phyloP scores from a whole-genome alignment of 2,113 vertebrate genomes.

The Aviceda subcristata region DNA sequence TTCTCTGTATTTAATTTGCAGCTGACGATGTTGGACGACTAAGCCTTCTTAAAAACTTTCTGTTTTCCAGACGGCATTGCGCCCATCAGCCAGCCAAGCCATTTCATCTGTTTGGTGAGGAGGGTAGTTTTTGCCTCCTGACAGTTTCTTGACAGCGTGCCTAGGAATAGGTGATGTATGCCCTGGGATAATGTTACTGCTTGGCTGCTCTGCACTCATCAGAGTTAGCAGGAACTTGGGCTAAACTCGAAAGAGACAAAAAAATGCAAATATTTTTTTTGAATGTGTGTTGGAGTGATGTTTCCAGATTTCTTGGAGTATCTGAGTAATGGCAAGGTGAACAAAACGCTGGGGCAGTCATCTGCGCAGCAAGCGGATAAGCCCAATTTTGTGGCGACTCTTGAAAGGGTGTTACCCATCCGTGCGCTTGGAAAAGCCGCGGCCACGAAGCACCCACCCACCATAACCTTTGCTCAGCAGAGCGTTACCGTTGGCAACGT shows the following conservation, averaged over 20 bases:
- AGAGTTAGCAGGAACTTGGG: neutral
- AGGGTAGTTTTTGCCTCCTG: neutral
- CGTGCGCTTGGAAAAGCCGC: neutral
- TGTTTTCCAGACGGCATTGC: neutral
- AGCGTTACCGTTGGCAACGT: neutral
- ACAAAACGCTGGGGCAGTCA: neutral
- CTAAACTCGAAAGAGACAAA: neutral
- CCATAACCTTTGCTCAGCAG: conserved; percentile 24
- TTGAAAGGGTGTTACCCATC: neutral
- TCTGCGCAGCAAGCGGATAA: neutral
- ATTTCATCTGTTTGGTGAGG: neutral
- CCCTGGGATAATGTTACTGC: neutral
- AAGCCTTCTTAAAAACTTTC: neutral
- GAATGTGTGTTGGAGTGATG: neutral
- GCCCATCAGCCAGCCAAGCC: neutral
- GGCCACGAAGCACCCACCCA: neutral
- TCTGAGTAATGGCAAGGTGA: neutral
- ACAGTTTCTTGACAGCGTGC: neutral
- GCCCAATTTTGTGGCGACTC: neutral
- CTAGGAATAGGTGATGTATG: neutral
- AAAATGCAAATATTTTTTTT: neutral
- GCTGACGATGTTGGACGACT: neutral
- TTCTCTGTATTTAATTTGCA: neutral
- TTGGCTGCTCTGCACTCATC: neutral
- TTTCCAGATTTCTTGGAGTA: neutral